Evolutionary conservation across 2,888 invertebrate genomes (phyloP), one percentile per base, ranked within the genome.

Genomic region (Miltochrista miniata): DNA sequence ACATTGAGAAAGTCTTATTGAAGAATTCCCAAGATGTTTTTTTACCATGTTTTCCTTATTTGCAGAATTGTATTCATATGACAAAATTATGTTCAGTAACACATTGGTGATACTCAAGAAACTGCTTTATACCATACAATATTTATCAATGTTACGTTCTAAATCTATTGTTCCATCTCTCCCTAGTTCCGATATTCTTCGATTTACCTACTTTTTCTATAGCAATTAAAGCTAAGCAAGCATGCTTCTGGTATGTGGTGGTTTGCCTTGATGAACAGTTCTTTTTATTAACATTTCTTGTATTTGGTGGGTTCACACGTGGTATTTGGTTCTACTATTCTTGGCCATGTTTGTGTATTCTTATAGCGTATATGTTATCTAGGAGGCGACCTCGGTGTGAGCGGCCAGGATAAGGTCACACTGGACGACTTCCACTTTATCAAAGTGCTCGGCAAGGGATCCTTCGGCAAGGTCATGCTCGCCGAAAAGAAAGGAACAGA

Each of bases 381-480:
- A 66, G 64, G 69, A 48, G 75, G 68, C 42, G 77, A 70, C 33
- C 59, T 70, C 53, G 70, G 73, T 56, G 56, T 51, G 52, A 69
- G 71, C 46, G 76, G 73, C 7, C 75, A 75, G 3, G 83, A 73
- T 66, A 96, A 95, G 83, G 93, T 96, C 66, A 93, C 95, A 57
- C 93, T 98, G 62, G 94, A 95, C 48, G 98, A 99, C 92, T 99
- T 99, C 90, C 95, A 95, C 82, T 99, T 99, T 90, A 97, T 99
- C 81, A 99, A 99, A 93, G 99, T 99, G 69, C 93, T 99, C 59
- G 99, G 99, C 60, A 99, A 99, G 92, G 99, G 99, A 46, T 98
- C 98, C 80, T 99, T 99, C 89, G 99, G 99, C 53, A 99, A 99
- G 93, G 99, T 99, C 45, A 98, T 99, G 98, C 91, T 99, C 56